phyloP scores from a whole-genome alignment of 2,888 invertebrate genomes.

The Phytoseiulus persimilis region DNA sequence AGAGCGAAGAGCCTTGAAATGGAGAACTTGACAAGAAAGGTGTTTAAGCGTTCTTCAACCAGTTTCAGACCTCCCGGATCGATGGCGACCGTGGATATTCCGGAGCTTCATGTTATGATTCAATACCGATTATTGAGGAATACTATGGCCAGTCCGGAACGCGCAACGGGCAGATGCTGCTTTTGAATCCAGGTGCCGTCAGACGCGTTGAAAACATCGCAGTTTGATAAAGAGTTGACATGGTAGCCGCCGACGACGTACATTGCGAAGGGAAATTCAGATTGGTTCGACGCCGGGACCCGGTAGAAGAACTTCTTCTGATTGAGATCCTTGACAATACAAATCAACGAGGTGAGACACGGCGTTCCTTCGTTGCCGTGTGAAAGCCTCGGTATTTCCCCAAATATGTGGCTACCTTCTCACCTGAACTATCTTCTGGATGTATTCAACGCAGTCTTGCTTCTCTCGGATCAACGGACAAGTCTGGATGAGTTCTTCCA shows the following conservation, averaged over 20 bases:
- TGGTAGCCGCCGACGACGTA: constrained; percentile 31
- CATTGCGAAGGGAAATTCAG: background rate
- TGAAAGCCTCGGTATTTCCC: too few species aligned
- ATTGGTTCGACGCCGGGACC: background rate
- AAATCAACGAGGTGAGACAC: too few species aligned
- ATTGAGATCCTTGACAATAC: constrained; percentile 33
- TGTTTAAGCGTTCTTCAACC: background rate
- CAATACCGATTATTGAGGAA: background rate
- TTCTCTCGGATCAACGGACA: constrained; percentile 24
- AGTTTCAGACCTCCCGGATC: too few species aligned
- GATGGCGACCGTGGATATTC: too few species aligned
- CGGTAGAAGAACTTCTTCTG: constrained; percentile 30
- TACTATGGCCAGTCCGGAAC: constrained; percentile 7
- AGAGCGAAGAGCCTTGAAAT: background rate
- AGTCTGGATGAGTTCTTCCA: constrained; percentile 15
- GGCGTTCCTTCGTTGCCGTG: too few species aligned
- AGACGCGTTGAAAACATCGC: constrained; percentile 8
- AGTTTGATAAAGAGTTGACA: background rate
- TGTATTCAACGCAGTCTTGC: constrained; percentile 18
- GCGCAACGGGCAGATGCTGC: constrained; percentile 9
- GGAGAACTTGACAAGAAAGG: background rate
- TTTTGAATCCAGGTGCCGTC: background rate
- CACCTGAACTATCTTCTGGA: constrained; percentile 12
- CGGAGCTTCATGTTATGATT: too few species aligned
- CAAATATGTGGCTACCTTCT: too few species aligned